A percentile compares a stretch with the other conserved stretches of the same genome.
Conservation (phyloP, 23 tunicate species). For the Diplosoma virens region DNA sequence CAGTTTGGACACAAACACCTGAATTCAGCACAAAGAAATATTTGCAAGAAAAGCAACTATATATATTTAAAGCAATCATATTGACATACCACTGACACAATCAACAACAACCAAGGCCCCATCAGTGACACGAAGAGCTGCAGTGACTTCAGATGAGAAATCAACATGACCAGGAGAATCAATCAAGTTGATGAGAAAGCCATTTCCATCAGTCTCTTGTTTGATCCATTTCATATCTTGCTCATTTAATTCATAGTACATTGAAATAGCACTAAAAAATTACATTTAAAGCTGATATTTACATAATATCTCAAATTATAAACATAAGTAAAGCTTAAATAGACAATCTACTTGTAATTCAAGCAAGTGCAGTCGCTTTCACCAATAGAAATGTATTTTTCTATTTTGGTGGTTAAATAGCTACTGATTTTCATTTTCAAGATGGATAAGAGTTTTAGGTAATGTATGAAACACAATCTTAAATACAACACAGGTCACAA, state of each 20-base stretch:
- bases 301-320: no score
- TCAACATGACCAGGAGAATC: constrained; percentile 99
- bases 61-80: no score
- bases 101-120: constrained; percentile 98
- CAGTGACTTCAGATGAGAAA: constrained; percentile 97
- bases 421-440: no score
- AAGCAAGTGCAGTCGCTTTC: no score
- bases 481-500: no score
- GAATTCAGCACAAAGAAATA: not conserved
- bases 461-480: no score
- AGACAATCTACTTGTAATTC: no score
- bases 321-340: no score
- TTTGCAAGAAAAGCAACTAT: not conserved
- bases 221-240: constrained; percentile 81
- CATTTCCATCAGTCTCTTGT: constrained; percentile 70
- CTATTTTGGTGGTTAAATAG: no score
- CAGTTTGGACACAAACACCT: constrained; percentile 99
- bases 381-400: no score
- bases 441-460: no score
- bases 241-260: constrained; percentile 80
- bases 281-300: not conserved
- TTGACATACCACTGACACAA: constrained; percentile 91
- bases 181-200: constrained; percentile 90
- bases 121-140: constrained; percentile 99
- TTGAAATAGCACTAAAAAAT: constrained; percentile 69